Evolutionary conservation across 2,888 invertebrate genomes (phyloP).

Genomic region (Biston betularia): DNA sequence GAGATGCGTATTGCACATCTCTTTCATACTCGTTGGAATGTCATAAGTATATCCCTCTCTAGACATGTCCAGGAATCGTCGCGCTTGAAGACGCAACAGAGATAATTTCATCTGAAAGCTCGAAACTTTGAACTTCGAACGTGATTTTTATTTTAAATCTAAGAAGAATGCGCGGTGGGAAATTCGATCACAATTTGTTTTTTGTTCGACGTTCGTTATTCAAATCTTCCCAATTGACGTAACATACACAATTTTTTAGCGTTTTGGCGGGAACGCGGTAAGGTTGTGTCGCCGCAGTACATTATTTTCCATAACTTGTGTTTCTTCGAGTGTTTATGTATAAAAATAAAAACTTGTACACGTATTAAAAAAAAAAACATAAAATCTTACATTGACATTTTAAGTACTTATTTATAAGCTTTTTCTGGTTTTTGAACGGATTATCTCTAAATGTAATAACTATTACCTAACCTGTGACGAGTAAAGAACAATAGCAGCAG

Average conservation of each 20-base stretch:
- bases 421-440: neutral
- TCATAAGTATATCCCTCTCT: conserved; percentile 58
- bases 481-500: conserved; percentile 42
- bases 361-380: too few relatives aligned
- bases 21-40: conserved; percentile 48
- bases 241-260: too few relatives aligned
- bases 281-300: too few relatives aligned
- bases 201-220: conserved; percentile 15
- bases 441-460: neutral
- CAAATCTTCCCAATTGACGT: neutral
- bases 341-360: too few relatives aligned
- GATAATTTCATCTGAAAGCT: conserved; percentile 83
- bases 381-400: too few relatives aligned
- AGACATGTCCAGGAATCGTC: conserved; percentile 77
- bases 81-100: conserved; percentile 83
- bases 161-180: conserved; percentile 59
- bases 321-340: too few relatives aligned
- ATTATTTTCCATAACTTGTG: too few relatives aligned
- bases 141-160: conserved; percentile 71
- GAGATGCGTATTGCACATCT: conserved; percentile 70
- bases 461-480: conserved; percentile 10
- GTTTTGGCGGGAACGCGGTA: too few relatives aligned
- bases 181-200: conserved; percentile 13
- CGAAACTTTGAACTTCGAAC: conserved; percentile 72
- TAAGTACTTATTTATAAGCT: too few relatives aligned